Conservation (phyloP, 2,888 invertebrate species). For the Poecilobothrus nobilitatus region DNA sequence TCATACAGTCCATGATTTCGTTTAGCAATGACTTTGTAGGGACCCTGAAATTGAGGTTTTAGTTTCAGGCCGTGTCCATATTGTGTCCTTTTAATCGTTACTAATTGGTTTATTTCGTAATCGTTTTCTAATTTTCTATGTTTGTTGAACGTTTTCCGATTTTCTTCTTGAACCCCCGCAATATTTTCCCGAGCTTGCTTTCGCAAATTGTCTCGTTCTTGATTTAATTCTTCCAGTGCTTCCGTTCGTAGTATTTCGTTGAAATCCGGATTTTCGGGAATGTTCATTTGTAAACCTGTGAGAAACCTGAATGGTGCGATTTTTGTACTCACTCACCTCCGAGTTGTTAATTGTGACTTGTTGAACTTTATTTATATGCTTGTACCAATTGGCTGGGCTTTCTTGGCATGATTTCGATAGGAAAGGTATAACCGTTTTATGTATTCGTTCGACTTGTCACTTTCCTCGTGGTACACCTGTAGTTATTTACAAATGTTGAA, state of each 20-base stretch:
- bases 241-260: too few species aligned
- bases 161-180: conserved; percentile 15
- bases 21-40: conserved; percentile 7
- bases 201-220: conserved; percentile 15
- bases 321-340: too few species aligned
- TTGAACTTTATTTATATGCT: too few species aligned
- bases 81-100: conserved; percentile 21
- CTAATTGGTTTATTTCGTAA: conserved; percentile 17
- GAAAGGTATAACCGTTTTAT: conserved; percentile 31
- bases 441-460: conserved; percentile 33
- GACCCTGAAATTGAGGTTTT: conserved; percentile 17
- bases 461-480: conserved; percentile 34
- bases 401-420: conserved; percentile 32
- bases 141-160: too few species aligned
- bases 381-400: too few species aligned
- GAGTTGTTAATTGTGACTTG: conserved; percentile 30
- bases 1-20: conserved; percentile 16
- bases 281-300: too few species aligned
- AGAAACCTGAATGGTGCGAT: too few species aligned
- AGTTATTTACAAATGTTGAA: conserved; percentile 28
- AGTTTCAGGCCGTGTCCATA: conserved; percentile 17
- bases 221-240: too few species aligned
- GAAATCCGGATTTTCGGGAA: conserved; percentile 5
- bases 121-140: conserved; percentile 11
- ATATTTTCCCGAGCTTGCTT: conserved; percentile 18